Percentiles rank a stretch among this genome's conserved stretches.
Conservation (phyloP, 37 sponge, comb jelly and placozoan genomes). For the Chondrilla cf. caribensis region DNA sequence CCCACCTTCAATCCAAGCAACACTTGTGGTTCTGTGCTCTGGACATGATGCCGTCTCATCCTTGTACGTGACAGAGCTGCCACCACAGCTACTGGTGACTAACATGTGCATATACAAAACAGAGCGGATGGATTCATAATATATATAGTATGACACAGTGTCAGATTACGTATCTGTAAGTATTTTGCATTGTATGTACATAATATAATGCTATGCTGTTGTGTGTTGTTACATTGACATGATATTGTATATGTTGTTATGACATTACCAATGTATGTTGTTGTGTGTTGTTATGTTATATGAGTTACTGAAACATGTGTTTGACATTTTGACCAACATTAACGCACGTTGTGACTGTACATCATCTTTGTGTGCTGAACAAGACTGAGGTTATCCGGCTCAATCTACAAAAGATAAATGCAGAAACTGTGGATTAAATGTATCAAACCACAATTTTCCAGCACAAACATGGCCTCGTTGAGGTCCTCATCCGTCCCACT, state of each 20-base stretch:
- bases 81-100: conserved; percentile 48
- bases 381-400: conserved; percentile 38
- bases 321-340: too few species aligned
- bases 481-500: neutral
- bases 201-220: too few species aligned
- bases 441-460: too few species aligned
- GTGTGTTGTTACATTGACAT: too few species aligned
- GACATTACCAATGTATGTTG: neutral
- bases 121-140: too few species aligned
- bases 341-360: neutral
- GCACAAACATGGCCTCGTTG: too few species aligned
- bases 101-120: neutral
- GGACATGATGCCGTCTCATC: conserved; percentile 5
- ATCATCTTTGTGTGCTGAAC: conserved; percentile 12
- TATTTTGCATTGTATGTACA: too few species aligned
- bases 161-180: too few species aligned
- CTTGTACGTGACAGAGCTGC: conserved; percentile 35
- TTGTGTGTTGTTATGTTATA: neutral
- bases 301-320: neutral
- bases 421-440: too few species aligned
- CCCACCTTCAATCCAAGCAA: conserved; percentile 37
- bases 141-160: too few species aligned
- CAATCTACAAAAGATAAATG: conserved; percentile 22
- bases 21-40: neutral
- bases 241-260: too few species aligned